phyloP scores from a whole-genome alignment of 2,113 vertebrate species.

The Lontra canadensis region DNA sequence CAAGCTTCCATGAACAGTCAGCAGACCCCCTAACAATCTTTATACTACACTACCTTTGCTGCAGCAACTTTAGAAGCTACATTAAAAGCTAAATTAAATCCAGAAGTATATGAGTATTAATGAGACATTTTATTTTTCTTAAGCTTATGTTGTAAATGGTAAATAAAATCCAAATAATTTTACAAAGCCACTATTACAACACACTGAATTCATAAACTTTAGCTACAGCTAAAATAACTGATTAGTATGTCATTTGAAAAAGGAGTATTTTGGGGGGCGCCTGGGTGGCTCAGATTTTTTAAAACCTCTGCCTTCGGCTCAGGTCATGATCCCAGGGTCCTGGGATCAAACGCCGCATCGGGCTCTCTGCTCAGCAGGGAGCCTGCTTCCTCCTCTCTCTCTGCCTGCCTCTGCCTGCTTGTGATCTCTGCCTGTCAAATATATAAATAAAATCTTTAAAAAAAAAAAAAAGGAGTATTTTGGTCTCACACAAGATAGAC shows the following conservation, averaged over 20 bases:
- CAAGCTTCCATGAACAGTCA: not conserved
- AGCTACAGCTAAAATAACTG: not conserved
- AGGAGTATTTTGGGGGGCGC: not conserved
- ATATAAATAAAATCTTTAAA: too few relatives aligned
- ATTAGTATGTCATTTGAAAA: not conserved
- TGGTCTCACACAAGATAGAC: not conserved
- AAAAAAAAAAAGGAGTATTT: not conserved
- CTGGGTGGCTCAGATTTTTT: too few relatives aligned
- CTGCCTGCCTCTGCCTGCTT: too few relatives aligned
- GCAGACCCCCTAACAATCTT: not conserved
- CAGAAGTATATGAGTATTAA: not conserved
- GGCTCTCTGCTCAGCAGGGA: too few relatives aligned
- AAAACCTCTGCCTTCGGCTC: too few relatives aligned
- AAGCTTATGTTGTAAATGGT: not conserved
- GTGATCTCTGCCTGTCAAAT: too few relatives aligned
- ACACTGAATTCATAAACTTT: not conserved
- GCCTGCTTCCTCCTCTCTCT: too few relatives aligned
- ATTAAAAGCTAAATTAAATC: not conserved
- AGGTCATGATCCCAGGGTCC: too few relatives aligned
- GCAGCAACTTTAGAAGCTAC: not conserved
- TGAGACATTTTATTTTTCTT: not conserved
- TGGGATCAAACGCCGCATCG: too few relatives aligned
- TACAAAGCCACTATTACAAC: not conserved
- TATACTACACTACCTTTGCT: not conserved
- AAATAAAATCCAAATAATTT: constrained; percentile 26